These are phyloP conservation scores for Momotus momota DNA, from an alignment of 2,797 vertebrate species.

Conservation along the genomic window DNA sequence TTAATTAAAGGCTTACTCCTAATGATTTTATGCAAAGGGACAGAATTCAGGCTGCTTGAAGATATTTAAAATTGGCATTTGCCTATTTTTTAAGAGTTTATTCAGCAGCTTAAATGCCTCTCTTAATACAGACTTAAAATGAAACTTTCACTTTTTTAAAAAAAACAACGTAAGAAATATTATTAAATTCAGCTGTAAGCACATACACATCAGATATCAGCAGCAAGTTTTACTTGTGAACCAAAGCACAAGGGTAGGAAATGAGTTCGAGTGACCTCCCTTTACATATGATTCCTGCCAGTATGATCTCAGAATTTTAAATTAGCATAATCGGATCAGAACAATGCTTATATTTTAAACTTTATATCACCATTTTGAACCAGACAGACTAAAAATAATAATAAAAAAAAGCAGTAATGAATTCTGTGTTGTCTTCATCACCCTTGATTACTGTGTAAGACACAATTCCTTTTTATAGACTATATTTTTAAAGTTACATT, in stretches of 20 bases:
- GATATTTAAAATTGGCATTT: constrained; percentile 58
- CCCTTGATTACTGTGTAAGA: neutral
- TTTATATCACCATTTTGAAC: neutral
- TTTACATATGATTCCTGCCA: neutral
- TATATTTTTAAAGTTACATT: neutral
- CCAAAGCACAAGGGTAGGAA: neutral
- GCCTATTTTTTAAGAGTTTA: constrained; percentile 31
- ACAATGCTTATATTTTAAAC: neutral
- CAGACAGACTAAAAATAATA: neutral
- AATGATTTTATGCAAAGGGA: constrained; percentile 60
- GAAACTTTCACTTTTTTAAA: neutral
- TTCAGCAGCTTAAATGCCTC: neutral
- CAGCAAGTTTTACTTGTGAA: neutral
- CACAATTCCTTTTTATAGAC: neutral
- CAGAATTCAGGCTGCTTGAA: constrained; percentile 52
- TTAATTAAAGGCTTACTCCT: constrained; percentile 54
- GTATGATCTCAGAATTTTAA: neutral
- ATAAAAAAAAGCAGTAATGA: neutral
- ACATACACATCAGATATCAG: neutral
- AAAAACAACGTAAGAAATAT: neutral
- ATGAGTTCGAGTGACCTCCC: neutral
- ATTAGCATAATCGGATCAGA: neutral
- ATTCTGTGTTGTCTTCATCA: neutral
- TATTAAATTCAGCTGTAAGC: neutral
- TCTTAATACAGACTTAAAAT: neutral